Base-by-base conservation (phyloP, 1,140 invertebrate genomes). In the Pentalonia nigronervosa region DNA sequence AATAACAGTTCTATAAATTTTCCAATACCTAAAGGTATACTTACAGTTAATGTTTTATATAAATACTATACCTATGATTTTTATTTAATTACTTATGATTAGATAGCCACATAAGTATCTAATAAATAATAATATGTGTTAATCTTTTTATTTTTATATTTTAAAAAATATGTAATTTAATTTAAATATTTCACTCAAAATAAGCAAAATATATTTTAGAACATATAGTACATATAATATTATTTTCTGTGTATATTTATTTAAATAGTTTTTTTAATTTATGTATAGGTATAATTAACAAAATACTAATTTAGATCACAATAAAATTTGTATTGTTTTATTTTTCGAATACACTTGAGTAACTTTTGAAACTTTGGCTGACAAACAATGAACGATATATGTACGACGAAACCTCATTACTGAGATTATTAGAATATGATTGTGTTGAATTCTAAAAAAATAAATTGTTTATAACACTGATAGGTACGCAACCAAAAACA, bases 361-460 rank as follows among this genome's bases (percentile, higher is more conserved):
- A 41, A 60, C 23, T 90, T 90, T 60, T 41, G 87, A 88, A 90
- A 90, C 34, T 45, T 90, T 60, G 30, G 50, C 34, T 25, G 88
- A 90, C 36, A 45, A 90, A 60, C 23, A 41, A 56, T 36, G 36
- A 2, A 21, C 34, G 30, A 14, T 30, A 21, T 50, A 88, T 34
- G 50, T 17, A 50, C 14, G 45, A n/a, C 47, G 45, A 25, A 25
- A 47, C 45, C 0, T 0, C 41, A 14, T 88, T 50, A 11, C 17
- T 14, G 7, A 11, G 36, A 88, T 50, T n/a, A 34, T 7, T 36
- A 3, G 47, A 88, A 88, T 50, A 88, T n/a, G n/a, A 9, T 21
- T 36, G 48, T 36, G 21, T 53, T n/a, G 45, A 48, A 48, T 87
- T 87, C n/a, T 87, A 87, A 87, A 30, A 86, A 87, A 41, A 30